These are phyloP conservation scores for Dicyrtomina minuta DNA, from an alignment of 2,888 invertebrate genomes.

Conservation along the genomic window DNA sequence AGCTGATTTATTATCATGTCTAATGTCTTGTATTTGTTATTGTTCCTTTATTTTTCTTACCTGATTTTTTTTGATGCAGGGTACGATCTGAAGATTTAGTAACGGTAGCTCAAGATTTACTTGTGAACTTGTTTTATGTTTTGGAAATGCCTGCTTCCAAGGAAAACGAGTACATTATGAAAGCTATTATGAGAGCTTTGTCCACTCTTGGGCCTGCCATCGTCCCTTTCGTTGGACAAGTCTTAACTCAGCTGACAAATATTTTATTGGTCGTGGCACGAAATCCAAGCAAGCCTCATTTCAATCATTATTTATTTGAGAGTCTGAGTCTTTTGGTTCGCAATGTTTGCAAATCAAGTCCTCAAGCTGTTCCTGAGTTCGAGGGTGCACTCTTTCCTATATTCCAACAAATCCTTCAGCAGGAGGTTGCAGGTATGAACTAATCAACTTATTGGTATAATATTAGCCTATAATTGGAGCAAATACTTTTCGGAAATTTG, in stretches of 20 bases:
- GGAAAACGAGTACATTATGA: slow-evolving; percentile 98
- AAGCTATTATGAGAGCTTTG: slow-evolving; percentile 90
- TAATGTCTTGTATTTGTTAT: neutral
- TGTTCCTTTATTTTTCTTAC: neutral
- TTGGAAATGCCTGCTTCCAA: slow-evolving; percentile 72
- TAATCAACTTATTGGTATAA: neutral
- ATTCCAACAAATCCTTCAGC: slow-evolving; percentile 89
- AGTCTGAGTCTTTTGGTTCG: slow-evolving; percentile 85
- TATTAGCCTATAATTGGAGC: no score
- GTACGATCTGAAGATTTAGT: slow-evolving; percentile 66
- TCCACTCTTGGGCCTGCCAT: slow-evolving; percentile 77
- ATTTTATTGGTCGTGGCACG: slow-evolving; percentile 80
- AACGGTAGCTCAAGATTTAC: slow-evolving; percentile 68
- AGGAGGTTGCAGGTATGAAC: slow-evolving; percentile 83
- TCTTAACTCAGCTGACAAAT: slow-evolving; percentile 80
- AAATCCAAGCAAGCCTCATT: slow-evolving; percentile 95
- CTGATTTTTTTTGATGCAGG: slow-evolving; percentile 56
- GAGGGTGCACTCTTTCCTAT: slow-evolving; percentile 91
- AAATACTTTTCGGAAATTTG: no score
- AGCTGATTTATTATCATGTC: slow-evolving; percentile 1
- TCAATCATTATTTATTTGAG: slow-evolving; percentile 98
- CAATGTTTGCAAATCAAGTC: slow-evolving; percentile 80
- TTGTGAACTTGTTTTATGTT: slow-evolving; percentile 74
- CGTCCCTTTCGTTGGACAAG: slow-evolving; percentile 75
- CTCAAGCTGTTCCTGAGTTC: slow-evolving; percentile 78